Evolutionary conservation across 2,797 vertebrate species (phyloP), one percentile per base, ranked within the genome.

Genomic region (Cuniculus paca): DNA sequence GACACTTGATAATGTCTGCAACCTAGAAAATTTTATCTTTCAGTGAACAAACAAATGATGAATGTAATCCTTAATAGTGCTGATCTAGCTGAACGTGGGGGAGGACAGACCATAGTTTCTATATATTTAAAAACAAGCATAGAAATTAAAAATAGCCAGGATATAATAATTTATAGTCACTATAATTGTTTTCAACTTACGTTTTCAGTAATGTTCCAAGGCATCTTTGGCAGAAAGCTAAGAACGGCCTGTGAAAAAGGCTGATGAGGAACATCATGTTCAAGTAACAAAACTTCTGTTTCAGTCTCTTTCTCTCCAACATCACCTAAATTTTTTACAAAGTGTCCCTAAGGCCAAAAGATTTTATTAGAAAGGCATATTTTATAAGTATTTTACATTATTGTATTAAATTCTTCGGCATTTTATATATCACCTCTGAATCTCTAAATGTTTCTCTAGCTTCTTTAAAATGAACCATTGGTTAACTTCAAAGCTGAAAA

Each of bases 241-340:
- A 99, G 99, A 84, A 99, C 99, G 78, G 98, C 98, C 97, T 99
- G 99, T 61, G 99, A 99, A 97, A 99, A 99, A 42, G 99, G 98
- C 98, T 99, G 99, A 97, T 99, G 99, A n/a, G 99, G 99, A 70
- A 99, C 99, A 34, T 99, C 99, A 13, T 99, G 99, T 97, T 99
- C 99, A 95, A 99, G 99, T 2, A 99, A 98, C 91, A 99, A 98
- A 85, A 99, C 99, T 98, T 99, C 99, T 0, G 99, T 99, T 98
- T 99, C 99, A 0, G 99, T 99, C 72, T 99, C 99, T 97, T 99
- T 99, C 68, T 99, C 99, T 39, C 99, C 99, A 12, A 99, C 99
- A 1, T 94, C 95, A 50, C 99, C 99, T 95, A 99, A 98, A 96
- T 98, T 99, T 97, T 99, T 99, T 58, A 99, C 99, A 98, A 99